Evolutionary conservation across 2,113 vertebrate species (phyloP).

Genomic region (Nerophis ophidion): DNA sequence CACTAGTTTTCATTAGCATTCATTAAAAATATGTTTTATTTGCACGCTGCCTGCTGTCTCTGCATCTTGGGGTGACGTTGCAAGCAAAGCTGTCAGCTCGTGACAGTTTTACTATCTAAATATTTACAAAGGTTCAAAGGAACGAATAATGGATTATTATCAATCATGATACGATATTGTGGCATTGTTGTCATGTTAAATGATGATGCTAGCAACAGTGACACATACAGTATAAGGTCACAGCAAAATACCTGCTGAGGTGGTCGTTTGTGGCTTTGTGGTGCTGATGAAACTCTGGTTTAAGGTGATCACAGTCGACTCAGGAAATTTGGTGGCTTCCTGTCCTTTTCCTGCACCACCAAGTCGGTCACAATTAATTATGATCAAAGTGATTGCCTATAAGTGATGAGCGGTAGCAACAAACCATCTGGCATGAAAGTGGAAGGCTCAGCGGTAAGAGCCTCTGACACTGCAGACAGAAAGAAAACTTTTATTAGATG

Average conservation of each 20-base stretch:
- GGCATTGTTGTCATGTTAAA: not conserved
- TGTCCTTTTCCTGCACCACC: constrained; percentile 13
- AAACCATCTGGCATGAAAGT: constrained; percentile 24
- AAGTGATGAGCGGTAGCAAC: not conserved
- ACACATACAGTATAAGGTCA: not conserved
- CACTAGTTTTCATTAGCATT: no score
- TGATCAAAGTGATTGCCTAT: not conserved
- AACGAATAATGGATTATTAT: no score
- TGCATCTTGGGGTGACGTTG: no score
- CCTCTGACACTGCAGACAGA: constrained; percentile 34
- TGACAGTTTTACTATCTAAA: no score
- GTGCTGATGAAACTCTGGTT: not conserved
- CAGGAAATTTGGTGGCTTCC: constrained; percentile 8
- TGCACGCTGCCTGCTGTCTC: no score
- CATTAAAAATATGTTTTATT: no score
- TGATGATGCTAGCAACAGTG: not conserved
- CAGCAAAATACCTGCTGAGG: constrained; percentile 25
- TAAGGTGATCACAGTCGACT: constrained; percentile 8
- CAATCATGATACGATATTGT: no score
- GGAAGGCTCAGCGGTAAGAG: not conserved
- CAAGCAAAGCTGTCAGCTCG: no score
- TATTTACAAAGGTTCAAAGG: no score
- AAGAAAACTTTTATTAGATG: constrained; percentile 23
- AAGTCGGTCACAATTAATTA: constrained; percentile 9
- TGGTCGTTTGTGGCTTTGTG: not conserved